A percentile compares a stretch with the other conserved stretches of the same genome.
Conservation (phyloP, 2,113 vertebrate genomes). For the Cyanoderma ruficeps region DNA sequence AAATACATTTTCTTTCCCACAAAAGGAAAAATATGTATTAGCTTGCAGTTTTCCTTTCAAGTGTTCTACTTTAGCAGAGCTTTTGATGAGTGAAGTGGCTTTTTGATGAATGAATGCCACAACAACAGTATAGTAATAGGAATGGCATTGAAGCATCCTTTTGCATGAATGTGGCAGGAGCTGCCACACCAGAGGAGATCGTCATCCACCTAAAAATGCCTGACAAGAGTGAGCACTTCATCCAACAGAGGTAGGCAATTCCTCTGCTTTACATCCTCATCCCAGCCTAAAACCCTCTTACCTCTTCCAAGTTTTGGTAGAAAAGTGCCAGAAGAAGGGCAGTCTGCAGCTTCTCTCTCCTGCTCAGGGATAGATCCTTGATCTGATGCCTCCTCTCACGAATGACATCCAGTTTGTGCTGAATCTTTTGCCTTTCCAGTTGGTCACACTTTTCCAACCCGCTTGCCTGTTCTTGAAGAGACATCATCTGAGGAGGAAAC, state of each 20-base stretch:
- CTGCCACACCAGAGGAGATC: neutral
- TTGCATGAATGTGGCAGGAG: neutral
- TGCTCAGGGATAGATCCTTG: constrained; percentile 75
- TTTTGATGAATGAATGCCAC: neutral
- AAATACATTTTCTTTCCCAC: neutral
- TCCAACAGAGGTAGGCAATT: neutral
- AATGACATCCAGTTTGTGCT: constrained; percentile 68
- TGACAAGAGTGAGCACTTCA: neutral
- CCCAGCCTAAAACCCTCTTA: constrained; percentile 25
- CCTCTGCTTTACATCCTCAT: neutral
- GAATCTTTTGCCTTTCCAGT: constrained; percentile 62
- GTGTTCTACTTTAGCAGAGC: neutral
- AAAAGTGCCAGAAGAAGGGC: constrained; percentile 77
- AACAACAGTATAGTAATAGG: neutral
- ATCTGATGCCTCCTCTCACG: constrained; percentile 68
- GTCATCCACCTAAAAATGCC: neutral
- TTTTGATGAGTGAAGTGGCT: neutral
- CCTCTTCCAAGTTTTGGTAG: constrained; percentile 79
- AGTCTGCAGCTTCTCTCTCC: constrained; percentile 75
- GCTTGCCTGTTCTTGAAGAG: constrained; percentile 79
- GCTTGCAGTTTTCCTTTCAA: neutral
- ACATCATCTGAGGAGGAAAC: constrained; percentile 71
- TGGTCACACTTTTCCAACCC: constrained; percentile 56
- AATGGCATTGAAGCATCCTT: neutral
- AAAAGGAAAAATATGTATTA: neutral